Base-by-base conservation (phyloP, 1,140 invertebrate species). In the Drosophila malerkotliana region DNA sequence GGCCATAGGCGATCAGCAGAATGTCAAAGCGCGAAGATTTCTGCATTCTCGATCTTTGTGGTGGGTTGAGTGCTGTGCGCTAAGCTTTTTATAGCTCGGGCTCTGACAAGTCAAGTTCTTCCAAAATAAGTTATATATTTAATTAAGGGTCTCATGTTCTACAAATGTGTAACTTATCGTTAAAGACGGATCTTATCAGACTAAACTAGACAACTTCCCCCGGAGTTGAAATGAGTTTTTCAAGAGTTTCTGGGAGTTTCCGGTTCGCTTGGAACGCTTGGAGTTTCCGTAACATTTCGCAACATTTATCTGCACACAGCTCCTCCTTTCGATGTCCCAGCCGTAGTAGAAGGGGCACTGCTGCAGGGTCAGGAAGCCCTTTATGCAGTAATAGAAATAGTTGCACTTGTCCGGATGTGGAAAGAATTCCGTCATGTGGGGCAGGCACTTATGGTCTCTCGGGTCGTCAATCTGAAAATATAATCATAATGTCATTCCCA, bases 311-410 rank as follows among this genome's bases (percentile, higher is more conserved):
- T 79, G 88, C 15, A 91, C 79, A 60, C 90, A 91, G 44, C 85
- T 77, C 14, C 83, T 69, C 1, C 77, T 52, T 24, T 90, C 90
- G 9, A 79, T 75, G 51, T 91, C 90, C 90, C 90, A 91, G 18
- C 88, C 88, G 30, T 91, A 91, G 32, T 84, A 79, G 59, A 91
- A 91, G 48, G 90, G 90, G 39, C 90, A 91, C 53, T 91, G 90
- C 39, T 91, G 90, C 12, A 91, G 41, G 1, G 90, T 91, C 12
- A 90, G 62, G 39, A 77, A 91, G 0, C 90, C 90, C 51, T 88
- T 91, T 45, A 91, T 88, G 75, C 90, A 91, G 32, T 91, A 91
- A 41, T 91, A 90, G 64, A 91, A 91, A 30, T 91, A 91, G 30
- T 90, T 91, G 66, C 90, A 91, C 4, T 91, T 91, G 5, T 74